Conservation (phyloP, 2,888 invertebrate species). For the Pterobdella sp. region DNA sequence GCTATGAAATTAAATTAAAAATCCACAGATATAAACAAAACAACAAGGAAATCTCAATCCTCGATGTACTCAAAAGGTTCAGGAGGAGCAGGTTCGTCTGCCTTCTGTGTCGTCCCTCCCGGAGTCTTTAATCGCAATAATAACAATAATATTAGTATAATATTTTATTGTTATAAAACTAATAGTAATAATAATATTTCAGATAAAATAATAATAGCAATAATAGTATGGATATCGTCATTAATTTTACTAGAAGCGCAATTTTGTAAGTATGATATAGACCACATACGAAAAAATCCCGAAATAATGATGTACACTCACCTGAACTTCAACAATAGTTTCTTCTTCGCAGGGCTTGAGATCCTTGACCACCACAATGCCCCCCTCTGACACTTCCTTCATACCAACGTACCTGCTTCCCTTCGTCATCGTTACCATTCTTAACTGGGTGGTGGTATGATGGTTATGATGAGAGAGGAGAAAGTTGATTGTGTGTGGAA, state of each 20-base stretch:
- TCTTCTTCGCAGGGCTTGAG: constrained; percentile 70
- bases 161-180: too few species aligned
- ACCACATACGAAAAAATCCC: too few species aligned
- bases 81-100: constrained; percentile 92
- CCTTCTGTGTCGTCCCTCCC: constrained; percentile 60
- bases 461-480: neutral
- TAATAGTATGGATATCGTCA: too few species aligned
- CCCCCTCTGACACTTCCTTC: constrained; percentile 84
- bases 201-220: too few species aligned
- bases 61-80: constrained; percentile 94
- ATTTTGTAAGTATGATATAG: too few species aligned
- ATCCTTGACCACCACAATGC: constrained; percentile 88
- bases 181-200: too few species aligned
- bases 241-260: too few species aligned
- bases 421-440: constrained; percentile 29
- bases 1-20: neutral
- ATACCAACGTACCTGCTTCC: constrained; percentile 64
- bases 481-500: neutral
- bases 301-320: too few species aligned
- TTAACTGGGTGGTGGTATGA: constrained; percentile 51
- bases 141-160: too few species aligned
- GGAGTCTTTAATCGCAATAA: too few species aligned
- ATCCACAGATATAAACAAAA: neutral
- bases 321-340: constrained; percentile 80
- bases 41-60: constrained; percentile 40